Evolutionary conservation across 2,113 vertebrate genomes (phyloP), one percentile per base, ranked within the genome.

Genomic region (Dinomys branickii): DNA sequence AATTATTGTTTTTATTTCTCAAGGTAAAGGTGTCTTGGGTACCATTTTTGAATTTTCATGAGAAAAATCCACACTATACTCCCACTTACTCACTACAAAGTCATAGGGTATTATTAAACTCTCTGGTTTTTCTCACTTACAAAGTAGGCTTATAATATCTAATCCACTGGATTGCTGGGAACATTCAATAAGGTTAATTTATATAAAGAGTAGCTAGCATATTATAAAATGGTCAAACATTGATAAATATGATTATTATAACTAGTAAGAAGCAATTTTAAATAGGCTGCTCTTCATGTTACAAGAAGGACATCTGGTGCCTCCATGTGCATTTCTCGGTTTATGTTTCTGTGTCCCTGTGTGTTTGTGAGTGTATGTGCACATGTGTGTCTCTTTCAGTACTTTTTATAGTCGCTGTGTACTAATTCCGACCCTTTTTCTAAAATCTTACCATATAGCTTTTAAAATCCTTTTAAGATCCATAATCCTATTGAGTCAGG

Each of bases 401-500:
- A 93, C 44, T 87, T 71, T 81, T 93, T 73, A 88, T 12, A 56
- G 41, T 91, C 69, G 44, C 8, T 96, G 1, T 85, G 91, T 33
- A 71, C n/a, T 97, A 47, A 80, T 86, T 96, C 63, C 85, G 38
- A n/a, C 14, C 59, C 11, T 87, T 88, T 88, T 86, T 94, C 80
- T 85, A 88, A 63, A 92, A 92, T 81, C 52, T 81, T 95, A 96
- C 77, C 88, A 83, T 41, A 93, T 16, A 91, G 59, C 91, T 96
- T 92, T 94, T 2, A 50, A 97, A 97, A 95, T 52, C 28, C 75
- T 94, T 97, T 94, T 85, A 95, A 83, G 85, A 96, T 93, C 58
- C 75, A 86, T 81, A 97, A 86, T 96, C 95, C 94, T 94, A 97
- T 30, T 96, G 85, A 97, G 96, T 91, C 33, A 91, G 44, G 86